These are phyloP conservation scores for Theristicus caerulescens DNA, from an alignment of 2,113 vertebrate genomes.

Conservation along the genomic window DNA sequence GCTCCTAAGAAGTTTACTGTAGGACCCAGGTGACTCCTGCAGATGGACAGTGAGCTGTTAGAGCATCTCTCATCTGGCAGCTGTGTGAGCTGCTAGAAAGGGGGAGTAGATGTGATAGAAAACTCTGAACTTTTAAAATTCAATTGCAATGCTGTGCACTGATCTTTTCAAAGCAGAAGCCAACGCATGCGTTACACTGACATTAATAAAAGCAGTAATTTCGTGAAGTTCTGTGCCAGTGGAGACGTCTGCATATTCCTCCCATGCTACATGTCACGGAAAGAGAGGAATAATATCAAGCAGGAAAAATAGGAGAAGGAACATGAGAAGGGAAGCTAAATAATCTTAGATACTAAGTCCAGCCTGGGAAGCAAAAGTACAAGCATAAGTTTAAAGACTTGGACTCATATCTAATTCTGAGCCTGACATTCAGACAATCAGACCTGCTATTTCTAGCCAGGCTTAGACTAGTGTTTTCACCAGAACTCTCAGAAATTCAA, in stretches of 20 bases:
- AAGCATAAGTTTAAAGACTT: not conserved
- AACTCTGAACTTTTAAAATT: not conserved
- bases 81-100: not conserved
- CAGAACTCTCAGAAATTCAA: not conserved
- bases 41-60: not conserved
- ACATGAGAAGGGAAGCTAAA: not conserved
- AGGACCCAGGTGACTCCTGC: not conserved
- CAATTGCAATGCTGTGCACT: not conserved
- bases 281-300: not conserved
- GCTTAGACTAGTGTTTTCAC: not conserved
- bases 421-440: not conserved
- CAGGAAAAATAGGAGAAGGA: not conserved
- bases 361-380: not conserved
- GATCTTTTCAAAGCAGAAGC: not conserved
- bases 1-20: not conserved
- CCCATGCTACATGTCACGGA: not conserved
- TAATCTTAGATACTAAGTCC: not conserved
- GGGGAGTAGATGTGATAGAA: not conserved
- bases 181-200: not conserved
- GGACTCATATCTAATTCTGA: not conserved
- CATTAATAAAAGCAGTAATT: not conserved
- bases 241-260: accelerated
- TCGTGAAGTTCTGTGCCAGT: not conserved
- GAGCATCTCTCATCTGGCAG: not conserved
- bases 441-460: not conserved